Percentiles rank a stretch among this genome's conserved stretches.
phyloP scores from a whole-genome alignment of 2,797 vertebrate species.

The Micropoecilia bifurca region DNA sequence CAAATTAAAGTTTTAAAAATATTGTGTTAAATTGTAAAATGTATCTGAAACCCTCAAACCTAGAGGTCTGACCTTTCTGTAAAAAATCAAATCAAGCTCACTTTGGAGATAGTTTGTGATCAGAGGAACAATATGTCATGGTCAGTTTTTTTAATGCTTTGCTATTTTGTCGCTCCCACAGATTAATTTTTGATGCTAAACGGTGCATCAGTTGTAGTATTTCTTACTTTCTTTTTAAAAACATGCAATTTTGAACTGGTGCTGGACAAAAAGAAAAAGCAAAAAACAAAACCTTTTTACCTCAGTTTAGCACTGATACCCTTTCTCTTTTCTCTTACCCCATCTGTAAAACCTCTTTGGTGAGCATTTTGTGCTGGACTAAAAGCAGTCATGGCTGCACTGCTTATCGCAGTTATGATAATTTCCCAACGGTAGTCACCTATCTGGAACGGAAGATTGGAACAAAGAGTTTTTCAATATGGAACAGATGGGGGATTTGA shows the following conservation, averaged over 20 bases:
- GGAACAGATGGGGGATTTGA: conserved; percentile 4
- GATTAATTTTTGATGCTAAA: not conserved
- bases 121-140: not conserved
- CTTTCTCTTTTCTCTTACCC: not conserved
- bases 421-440: not conserved
- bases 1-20: too few relatives aligned
- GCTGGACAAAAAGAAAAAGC: not conserved
- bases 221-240: not conserved
- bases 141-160: not conserved
- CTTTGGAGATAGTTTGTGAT: not conserved
- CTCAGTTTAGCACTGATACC: not conserved
- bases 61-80: too few relatives aligned
- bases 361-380: not conserved
- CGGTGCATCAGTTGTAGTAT: not conserved
- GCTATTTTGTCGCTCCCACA: not conserved
- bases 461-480: not conserved
- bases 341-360: not conserved
- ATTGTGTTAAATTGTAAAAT: too few relatives aligned
- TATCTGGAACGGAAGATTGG: not conserved
- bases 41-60: too few relatives aligned
- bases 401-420: not conserved
- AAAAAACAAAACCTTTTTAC: not conserved
- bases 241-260: not conserved
- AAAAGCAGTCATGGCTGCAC: not conserved
- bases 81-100: not conserved